phyloP scores from a whole-genome alignment of 1,140 invertebrate genomes.

The Papilio aristodemus region DNA sequence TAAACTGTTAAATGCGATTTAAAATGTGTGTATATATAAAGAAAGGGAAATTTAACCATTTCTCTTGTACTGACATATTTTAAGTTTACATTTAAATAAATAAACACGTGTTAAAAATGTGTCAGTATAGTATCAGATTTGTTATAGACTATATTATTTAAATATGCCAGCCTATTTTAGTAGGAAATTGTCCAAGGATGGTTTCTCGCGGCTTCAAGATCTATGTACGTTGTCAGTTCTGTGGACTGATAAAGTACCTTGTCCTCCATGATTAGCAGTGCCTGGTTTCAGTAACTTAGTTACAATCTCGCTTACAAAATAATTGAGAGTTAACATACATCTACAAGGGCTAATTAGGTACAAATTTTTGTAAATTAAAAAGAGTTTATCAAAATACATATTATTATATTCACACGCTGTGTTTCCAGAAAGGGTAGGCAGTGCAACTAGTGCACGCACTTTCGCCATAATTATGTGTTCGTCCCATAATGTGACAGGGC shows the following conservation, averaged over 20 bases:
- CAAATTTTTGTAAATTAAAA: no score
- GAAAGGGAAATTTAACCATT: background rate
- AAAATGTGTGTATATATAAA: background rate
- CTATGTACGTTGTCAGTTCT: background rate
- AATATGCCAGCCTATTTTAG: background rate
- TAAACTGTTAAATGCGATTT: background rate
- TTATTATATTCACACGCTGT: no score
- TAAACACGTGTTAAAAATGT: background rate
- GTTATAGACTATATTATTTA: background rate
- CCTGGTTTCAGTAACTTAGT: background rate
- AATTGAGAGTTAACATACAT: no score
- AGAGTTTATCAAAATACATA: no score
- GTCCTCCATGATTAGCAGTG: background rate
- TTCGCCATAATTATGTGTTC: no score
- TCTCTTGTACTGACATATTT: background rate
- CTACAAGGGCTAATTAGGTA: no score
- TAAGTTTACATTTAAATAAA: no score
- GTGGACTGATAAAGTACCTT: background rate
- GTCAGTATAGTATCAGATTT: background rate
- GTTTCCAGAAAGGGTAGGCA: no score
- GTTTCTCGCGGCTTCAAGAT: conserved; percentile 2
- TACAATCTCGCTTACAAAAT: background rate
- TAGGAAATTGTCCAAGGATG: background rate
- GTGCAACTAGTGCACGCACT: no score
- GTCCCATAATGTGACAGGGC: no score